phyloP scores from a whole-genome alignment of 2,888 invertebrate genomes.

The Taphrorychus bicolor region DNA sequence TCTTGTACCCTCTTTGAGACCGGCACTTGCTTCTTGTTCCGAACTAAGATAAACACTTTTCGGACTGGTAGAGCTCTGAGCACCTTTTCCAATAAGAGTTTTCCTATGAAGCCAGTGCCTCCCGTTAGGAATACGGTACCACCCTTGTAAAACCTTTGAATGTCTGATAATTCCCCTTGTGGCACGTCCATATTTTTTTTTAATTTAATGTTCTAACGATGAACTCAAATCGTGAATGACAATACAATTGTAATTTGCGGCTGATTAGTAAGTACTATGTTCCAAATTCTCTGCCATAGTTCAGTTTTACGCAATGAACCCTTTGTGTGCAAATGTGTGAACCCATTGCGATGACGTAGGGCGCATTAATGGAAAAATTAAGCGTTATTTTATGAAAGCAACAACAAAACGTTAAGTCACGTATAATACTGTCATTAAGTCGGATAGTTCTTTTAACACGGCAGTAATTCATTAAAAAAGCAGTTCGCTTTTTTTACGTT shows the following conservation, averaged over 20 bases:
- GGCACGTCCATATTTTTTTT: constrained; percentile 6
- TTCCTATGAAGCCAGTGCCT: constrained; percentile 55
- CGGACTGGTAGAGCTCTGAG: constrained; percentile 49
- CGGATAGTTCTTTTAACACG: too few species aligned
- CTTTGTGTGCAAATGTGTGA: neutral
- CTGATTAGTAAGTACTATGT: too few species aligned
- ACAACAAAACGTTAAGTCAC: neutral
- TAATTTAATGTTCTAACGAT: neutral
- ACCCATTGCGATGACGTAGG: neutral
- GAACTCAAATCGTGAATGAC: too few species aligned
- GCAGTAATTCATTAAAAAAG: too few species aligned
- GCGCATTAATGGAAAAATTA: neutral
- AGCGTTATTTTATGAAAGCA: too few species aligned
- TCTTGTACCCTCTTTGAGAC: constrained; percentile 40
- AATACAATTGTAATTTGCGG: too few species aligned
- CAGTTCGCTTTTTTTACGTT: too few species aligned
- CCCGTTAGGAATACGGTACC: constrained; percentile 53
- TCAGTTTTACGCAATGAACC: neutral
- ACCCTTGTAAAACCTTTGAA: constrained; percentile 48
- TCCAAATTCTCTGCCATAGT: neutral
- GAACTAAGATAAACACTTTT: constrained; percentile 50
- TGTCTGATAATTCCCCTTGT: constrained; percentile 43
- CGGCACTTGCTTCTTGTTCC: constrained; percentile 49
- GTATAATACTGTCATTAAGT: constrained; percentile 49
- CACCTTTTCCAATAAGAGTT: constrained; percentile 50